These are phyloP conservation scores for Natator depressus DNA, from an alignment of 2,113 vertebrate species.

Conservation along the genomic window DNA sequence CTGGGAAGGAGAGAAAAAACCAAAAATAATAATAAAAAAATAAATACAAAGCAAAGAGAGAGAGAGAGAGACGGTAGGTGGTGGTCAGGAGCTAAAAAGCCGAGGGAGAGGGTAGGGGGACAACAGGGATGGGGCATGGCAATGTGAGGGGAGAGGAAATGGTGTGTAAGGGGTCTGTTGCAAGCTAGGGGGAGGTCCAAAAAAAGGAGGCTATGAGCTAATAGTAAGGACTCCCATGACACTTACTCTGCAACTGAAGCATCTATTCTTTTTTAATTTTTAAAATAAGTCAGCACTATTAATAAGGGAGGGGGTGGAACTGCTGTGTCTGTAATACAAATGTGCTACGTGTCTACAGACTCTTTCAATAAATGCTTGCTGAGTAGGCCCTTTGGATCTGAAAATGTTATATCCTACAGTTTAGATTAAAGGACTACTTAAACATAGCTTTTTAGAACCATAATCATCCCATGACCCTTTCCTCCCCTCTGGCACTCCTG, in stretches of 20 bases:
- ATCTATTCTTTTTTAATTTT: not conserved
- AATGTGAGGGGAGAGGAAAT: not conserved
- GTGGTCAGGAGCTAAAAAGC: not conserved
- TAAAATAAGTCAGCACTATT: fast-evolving
- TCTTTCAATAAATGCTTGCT: not conserved
- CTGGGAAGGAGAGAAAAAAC: not conserved
- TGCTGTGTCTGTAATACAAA: not conserved
- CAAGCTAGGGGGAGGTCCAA: not conserved
- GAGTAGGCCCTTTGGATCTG: not conserved
- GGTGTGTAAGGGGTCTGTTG: not conserved
- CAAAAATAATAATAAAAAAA: not conserved
- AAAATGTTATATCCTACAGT: too few relatives aligned
- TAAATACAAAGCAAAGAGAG: not conserved
- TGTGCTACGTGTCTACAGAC: not conserved
- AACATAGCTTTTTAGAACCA: not conserved
- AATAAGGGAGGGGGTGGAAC: not conserved
- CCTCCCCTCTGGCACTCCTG: fast-evolving
- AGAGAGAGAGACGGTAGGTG: fast-evolving
- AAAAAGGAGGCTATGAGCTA: not conserved
- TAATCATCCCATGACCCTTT: not conserved
- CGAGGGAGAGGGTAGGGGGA: not conserved
- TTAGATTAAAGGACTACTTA: not conserved
- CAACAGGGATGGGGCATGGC: fast-evolving
- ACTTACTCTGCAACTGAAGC: not conserved
- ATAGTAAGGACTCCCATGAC: fast-evolving